Evolutionary conservation across 2,888 invertebrate species (phyloP), one percentile per base, ranked within the genome.

Genomic region (Euplexia lucipara): DNA sequence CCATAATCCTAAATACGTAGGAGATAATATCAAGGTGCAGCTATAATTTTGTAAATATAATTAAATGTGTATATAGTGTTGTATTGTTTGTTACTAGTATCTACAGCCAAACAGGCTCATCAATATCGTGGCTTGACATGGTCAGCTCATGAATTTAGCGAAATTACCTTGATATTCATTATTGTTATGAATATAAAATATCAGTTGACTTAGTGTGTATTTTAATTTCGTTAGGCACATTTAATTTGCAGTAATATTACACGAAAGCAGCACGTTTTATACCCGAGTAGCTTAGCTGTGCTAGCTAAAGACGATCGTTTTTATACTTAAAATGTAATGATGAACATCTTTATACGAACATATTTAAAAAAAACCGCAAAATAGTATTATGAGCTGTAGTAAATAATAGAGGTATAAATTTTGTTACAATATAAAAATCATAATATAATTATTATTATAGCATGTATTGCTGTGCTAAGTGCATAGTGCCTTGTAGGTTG

Each of bases 401-500:
- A 72, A 85, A 79, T 74, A 75, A 78, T 72, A 78, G 81, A 81
- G 58, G 78, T 83, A 83, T 85, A 83, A 74, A 85, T 84, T 87
- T 85, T 88, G 86, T 91, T 90, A 82, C 84, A 84, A 83, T 83
- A 66, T 69, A 78, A 80, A n/a, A 81, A 84, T 84, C 75, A 84
- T 88, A 87, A 87, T 83, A 84, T 86, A 73, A 75, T 73, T 88
- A 89, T 88, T 88, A 90, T 61, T 61, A 72, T 89, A 90, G 89
- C 90, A 89, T 87, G 88, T 90, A 91, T 91, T 93, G 93, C 95
- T 95, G 95, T 95, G 95, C 95, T 94, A 93, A 92, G 89, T 92
- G 95, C 95, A 95, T 95, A 95, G 95, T 95, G 95, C 95, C 95
- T 95, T 95, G 95, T 95, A 95, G 95, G 95, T 95, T 95, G 95